These are phyloP conservation scores for Dipodomys merriami DNA, from an alignment of 2,113 vertebrate species.

Conservation along the genomic window DNA sequence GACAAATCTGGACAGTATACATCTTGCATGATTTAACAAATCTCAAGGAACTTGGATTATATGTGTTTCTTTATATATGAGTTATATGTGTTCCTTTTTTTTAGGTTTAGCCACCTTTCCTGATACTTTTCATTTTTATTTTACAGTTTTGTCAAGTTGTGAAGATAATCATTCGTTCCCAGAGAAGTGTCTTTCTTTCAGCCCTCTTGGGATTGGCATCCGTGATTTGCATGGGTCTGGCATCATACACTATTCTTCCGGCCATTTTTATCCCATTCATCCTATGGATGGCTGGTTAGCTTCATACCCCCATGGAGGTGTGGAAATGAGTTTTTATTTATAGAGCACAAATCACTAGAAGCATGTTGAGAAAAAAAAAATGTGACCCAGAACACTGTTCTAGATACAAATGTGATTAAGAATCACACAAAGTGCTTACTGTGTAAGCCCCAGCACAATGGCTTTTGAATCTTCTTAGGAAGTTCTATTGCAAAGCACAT, in stretches of 20 bases:
- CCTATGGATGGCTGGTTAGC: slow-evolving; percentile 95
- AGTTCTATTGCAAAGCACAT: slow-evolving; percentile 62
- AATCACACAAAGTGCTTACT: slow-evolving; percentile 82
- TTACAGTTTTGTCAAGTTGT: slow-evolving; percentile 92
- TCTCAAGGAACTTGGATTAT: background rate
- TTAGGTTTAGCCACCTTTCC: background rate
- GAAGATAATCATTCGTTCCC: slow-evolving; percentile 95
- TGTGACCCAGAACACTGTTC: slow-evolving; percentile 73
- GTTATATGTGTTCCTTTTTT: background rate
- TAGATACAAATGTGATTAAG: slow-evolving; percentile 70
- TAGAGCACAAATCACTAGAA: slow-evolving; percentile 74
- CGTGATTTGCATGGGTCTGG: slow-evolving; percentile 90
- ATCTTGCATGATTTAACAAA: background rate
- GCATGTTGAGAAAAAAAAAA: slow-evolving; percentile 47
- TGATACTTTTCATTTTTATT: slow-evolving; percentile 67
- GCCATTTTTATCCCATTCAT: slow-evolving; percentile 92
- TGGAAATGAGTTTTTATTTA: slow-evolving; percentile 83
- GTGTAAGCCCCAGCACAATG: slow-evolving; percentile 83
- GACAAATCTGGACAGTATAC: background rate
- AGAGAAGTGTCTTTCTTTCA: slow-evolving; percentile 91
- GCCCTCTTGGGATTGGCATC: slow-evolving; percentile 89
- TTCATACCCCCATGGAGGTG: background rate
- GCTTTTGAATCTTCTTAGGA: slow-evolving; percentile 75
- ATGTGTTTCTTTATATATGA: background rate
- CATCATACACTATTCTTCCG: slow-evolving; percentile 90